A percentile compares a stretch with the other conserved stretches of the same genome.
These are phyloP conservation scores for Galeopsomyia nigrocyanea DNA, from an alignment of 2,888 invertebrate species.

Conservation along the genomic window DNA sequence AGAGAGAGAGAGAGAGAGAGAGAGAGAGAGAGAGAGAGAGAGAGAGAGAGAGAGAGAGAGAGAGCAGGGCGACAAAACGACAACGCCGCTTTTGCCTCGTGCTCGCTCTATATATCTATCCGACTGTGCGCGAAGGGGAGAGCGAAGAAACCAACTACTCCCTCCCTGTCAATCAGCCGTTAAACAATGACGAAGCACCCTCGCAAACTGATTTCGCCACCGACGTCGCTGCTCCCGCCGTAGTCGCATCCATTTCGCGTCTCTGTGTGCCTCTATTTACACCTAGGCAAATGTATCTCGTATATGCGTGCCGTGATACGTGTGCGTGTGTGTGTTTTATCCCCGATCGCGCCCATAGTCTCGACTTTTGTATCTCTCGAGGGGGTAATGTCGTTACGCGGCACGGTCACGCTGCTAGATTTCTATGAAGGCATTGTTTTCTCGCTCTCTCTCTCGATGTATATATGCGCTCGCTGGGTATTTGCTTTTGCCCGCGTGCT, in stretches of 20 bases:
- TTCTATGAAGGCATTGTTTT: constrained; percentile 28
- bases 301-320: neutral
- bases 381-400: constrained; percentile 36
- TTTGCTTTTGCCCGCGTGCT: constrained; percentile 20
- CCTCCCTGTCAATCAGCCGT: constrained; percentile 67
- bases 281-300: constrained; percentile 40
- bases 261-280: constrained; percentile 36
- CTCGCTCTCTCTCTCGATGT: neutral
- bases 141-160: constrained; percentile 55
- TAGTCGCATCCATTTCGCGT: constrained; percentile 33
- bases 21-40: neutral
- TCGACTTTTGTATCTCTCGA: constrained; percentile 31
- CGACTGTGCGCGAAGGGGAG: constrained; percentile 25
- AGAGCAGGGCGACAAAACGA: constrained; percentile 44
- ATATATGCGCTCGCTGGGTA: constrained; percentile 25
- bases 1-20: neutral
- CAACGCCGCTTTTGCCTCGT: constrained; percentile 21
- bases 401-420: constrained; percentile 6
- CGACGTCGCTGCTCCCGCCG: constrained; percentile 1
- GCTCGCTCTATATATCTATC: constrained; percentile 16
- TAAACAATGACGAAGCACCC: constrained; percentile 63
- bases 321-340: constrained; percentile 3
- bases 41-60: too few relatives aligned
- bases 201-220: constrained; percentile 56
- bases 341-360: constrained; percentile 24